Conservation (phyloP, 1,140 invertebrate species). For the Ylistrum balloti region DNA sequence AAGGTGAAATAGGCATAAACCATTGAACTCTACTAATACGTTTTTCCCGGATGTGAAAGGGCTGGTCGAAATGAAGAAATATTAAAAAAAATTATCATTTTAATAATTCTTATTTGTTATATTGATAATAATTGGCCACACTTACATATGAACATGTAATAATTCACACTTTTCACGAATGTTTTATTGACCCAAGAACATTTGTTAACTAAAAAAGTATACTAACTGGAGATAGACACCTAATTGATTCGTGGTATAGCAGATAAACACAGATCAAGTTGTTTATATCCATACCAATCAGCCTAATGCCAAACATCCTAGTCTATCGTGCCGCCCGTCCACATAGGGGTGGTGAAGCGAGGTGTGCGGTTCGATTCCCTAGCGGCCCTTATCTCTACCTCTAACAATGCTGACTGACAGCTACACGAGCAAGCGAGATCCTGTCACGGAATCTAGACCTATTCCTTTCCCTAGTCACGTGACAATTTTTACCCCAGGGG, state of each 20-base stretch:
- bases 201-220: no score
- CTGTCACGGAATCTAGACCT: background rate
- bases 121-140: no score
- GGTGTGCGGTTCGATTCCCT: slow-evolving; percentile 30
- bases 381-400: background rate
- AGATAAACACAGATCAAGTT: background rate
- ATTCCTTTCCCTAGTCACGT: background rate
- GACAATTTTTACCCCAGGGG: background rate
- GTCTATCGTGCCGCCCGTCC: background rate
- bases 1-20: no score
- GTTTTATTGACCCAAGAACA: no score
- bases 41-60: no score
- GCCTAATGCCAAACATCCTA: background rate
- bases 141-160: no score
- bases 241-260: background rate
- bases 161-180: no score
- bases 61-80: no score
- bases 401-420: slow-evolving; percentile 30
- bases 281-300: background rate
- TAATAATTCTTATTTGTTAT: no score
- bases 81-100: no score
- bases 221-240: background rate
- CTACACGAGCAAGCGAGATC: background rate
- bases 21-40: no score
- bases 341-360: background rate